Evolutionary conservation across 2,797 vertebrate genomes (phyloP), one percentile per base, ranked within the genome.

Genomic region (Megaceryle alcyon): DNA sequence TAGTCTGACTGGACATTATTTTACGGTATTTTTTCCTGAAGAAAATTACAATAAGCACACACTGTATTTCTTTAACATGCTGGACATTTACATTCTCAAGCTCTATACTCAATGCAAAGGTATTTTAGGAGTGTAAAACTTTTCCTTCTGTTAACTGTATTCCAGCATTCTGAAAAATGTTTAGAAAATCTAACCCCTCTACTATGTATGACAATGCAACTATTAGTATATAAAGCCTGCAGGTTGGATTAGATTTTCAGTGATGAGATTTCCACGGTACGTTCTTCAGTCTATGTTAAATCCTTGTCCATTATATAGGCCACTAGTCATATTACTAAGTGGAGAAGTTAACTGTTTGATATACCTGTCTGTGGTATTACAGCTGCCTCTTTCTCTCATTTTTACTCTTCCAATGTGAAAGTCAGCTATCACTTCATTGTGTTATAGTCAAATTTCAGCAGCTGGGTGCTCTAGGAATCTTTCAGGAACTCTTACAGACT

Each of bases 181-280:
- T 66, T 26, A 56, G 51, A 49, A 92, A 83, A 56, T 54, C 7
- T 11, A 20, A 11, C 5, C 5, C 9, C 10, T 73, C 26, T 25
- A 1, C 4, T 46, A 0, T 53, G 17, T 9, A 12, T 46, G 49
- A 25, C 29, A 80, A 9, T 53, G 1, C 10, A 54, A 3, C 19
- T 86, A 2, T 61, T 77, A 29, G 26, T 68, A 0, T 51, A 89
- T 88, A 81, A 83, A 63, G 11, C 19, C n/a, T 85, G 44, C 72
- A n/a, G 61, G 29, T 49, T 7, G 3, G 33, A 54, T 89, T 63
- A 60, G 82, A 78, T 20, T 6, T 75, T 79, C 16, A 35, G 0
- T 49, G 56, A 33, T 51, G 20, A 71, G 23, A 53, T 85, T 80
- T 87, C 91, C 31, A 3, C 44, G 35, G n/a, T 69, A 3, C 33